These are phyloP conservation scores for Trichacis sp. DNA, from an alignment of 2,888 invertebrate species.

Conservation along the genomic window DNA sequence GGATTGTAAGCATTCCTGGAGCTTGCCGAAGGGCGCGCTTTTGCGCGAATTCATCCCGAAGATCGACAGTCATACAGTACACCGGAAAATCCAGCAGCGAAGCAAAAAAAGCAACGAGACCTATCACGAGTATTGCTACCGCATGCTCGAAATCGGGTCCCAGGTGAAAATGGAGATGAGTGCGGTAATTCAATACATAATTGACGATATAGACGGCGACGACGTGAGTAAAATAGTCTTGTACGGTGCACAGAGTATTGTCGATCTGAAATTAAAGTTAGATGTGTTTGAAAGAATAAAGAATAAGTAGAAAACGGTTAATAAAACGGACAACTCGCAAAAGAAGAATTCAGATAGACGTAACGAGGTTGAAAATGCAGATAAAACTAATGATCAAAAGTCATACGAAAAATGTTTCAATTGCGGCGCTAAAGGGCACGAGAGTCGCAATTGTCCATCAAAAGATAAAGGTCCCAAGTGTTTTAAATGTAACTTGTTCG, in stretches of 20 bases:
- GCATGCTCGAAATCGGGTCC: constrained; percentile 26
- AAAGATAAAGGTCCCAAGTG: constrained; percentile 9
- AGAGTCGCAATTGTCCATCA: constrained; percentile 13
- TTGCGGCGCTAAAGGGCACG: constrained; percentile 16
- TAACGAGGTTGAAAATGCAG: too few relatives aligned
- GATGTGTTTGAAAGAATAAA: constrained; percentile 19
- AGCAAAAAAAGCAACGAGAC: constrained; percentile 21
- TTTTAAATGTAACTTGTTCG: constrained; percentile 22
- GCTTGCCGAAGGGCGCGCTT: constrained; percentile 10
- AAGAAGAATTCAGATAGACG: background rate
- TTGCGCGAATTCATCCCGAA: constrained; percentile 18
- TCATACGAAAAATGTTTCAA: constrained; percentile 16
- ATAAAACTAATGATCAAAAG: background rate
- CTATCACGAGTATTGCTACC: constrained; percentile 27
- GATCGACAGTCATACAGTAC: constrained; percentile 23
- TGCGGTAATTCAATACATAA: constrained; percentile 29
- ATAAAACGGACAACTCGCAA: background rate
- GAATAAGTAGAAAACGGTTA: background rate
- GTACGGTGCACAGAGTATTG: constrained; percentile 26
- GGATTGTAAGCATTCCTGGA: constrained; percentile 30
- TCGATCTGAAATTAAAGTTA: constrained; percentile 32
- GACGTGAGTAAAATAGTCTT: constrained; percentile 21
- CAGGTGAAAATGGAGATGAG: constrained; percentile 26
- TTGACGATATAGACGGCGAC: constrained; percentile 29
- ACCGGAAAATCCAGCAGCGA: constrained; percentile 9